phyloP scores from a whole-genome alignment of 2,888 invertebrate species.

The Conus canariensis region DNA sequence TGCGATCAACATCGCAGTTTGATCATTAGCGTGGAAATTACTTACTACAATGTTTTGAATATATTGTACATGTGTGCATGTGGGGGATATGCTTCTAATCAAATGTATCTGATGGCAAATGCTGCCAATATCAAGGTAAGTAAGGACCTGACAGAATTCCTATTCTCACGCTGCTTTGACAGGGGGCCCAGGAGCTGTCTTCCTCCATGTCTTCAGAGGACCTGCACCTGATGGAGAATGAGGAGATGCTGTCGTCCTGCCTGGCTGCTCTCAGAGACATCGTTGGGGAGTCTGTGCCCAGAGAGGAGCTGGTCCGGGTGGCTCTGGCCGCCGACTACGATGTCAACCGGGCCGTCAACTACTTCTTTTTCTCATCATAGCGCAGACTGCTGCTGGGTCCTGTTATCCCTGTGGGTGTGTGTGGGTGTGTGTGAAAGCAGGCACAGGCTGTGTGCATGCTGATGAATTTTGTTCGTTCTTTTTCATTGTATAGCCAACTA shows the following conservation, averaged over 20 bases:
- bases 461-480: not conserved
- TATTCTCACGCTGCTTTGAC: not conserved
- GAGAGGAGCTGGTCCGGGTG: conserved; percentile 81
- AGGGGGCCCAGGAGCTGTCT: conserved; percentile 49
- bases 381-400: conserved; percentile 20
- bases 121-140: no score
- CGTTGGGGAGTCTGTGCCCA: conserved; percentile 81
- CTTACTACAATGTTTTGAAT: no score
- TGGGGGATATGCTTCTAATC: no score
- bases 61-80: no score
- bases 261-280: conserved; percentile 81
- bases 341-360: conserved; percentile 83
- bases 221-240: conserved; percentile 72
- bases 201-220: conserved; percentile 76
- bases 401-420: not conserved
- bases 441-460: not conserved
- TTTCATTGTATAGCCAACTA: not conserved
- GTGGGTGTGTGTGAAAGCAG: not conserved
- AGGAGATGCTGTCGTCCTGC: conserved; percentile 80
- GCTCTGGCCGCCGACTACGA: conserved; percentile 83
- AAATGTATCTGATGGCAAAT: no score
- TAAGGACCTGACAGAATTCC: no score
- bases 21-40: no score
- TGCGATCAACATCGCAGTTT: no score
- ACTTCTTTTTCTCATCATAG: conserved; percentile 81